phyloP scores from a whole-genome alignment of 2,113 vertebrate genomes.

The Myocastor coypus region DNA sequence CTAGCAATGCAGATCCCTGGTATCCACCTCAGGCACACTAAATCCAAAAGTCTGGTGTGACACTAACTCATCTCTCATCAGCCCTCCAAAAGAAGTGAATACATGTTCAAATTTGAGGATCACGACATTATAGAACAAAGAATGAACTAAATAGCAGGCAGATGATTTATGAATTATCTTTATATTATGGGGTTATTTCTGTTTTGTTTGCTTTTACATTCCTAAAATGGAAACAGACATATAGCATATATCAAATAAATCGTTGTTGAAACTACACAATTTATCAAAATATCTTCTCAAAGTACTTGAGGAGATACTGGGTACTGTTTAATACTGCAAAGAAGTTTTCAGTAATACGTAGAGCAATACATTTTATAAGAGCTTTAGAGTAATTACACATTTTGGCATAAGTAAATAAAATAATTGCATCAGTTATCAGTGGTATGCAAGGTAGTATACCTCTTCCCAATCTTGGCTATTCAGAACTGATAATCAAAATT shows the following conservation, averaged over 20 bases:
- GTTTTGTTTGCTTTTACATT: neutral
- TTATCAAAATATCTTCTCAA: neutral
- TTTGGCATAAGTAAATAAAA: neutral
- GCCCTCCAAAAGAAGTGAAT: neutral
- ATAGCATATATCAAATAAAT: neutral
- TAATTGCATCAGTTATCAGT: neutral
- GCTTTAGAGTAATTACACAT: constrained; percentile 1
- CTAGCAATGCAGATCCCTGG: neutral
- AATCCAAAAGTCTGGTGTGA: neutral
- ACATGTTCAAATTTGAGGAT: neutral
- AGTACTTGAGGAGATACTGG: neutral
- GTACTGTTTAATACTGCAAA: neutral
- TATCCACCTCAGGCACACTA: neutral
- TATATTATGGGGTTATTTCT: neutral
- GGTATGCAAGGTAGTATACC: neutral
- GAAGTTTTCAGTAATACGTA: neutral
- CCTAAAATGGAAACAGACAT: neutral
- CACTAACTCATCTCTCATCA: neutral
- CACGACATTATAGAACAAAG: neutral
- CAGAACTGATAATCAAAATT: neutral
- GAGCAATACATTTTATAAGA: neutral
- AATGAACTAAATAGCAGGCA: neutral
- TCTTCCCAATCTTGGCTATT: neutral
- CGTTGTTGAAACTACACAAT: neutral
- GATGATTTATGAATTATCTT: neutral